Base-by-base conservation (phyloP, 1,140 invertebrate genomes). In the Drosophila kikkawai region DNA sequence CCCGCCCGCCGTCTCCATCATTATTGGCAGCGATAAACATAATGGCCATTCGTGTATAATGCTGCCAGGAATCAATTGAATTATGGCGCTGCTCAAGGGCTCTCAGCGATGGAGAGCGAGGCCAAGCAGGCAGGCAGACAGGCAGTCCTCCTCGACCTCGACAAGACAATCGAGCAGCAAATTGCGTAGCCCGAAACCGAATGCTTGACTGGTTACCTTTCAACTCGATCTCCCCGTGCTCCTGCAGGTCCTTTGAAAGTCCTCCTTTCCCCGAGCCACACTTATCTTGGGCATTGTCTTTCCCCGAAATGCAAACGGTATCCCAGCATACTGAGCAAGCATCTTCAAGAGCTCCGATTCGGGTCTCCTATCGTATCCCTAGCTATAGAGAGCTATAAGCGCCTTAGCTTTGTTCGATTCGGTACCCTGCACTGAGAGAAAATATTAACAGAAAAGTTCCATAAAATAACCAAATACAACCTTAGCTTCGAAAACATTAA, bases 151-250 rank as follows among this genome's bases (percentile, higher is more conserved):
- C 19, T 57, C 47, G 36, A 55, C 19, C 53, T 22, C 66, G 63
- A 59, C 67, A 80, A 88, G 76, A 88, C 84, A 88, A 88, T 88
- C 82, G 85, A 88, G 81, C 85, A 90, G 80, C 85, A 88, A 88
- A 88, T 88, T 90, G 85, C 82, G 81, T 90, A 79, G 80, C 85
- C 70, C 74, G 67, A 84, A 90, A 82, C 75, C 83, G 66, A 86
- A 86, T 86, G 75, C 68, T 68, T 60, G 65, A 78, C 63, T 63
- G 45, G 37, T 56, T 56, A 39, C 36, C 53, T 39, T 56, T 56
- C 53, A 26, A 39, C 51, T 69, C 37, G 39, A 44, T 17, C 41
- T 22, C 19, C 45, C 11, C 19, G 53, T n/a, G 29, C 42, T 45
- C 41, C 26, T 26, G 36, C 34, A 26, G 56, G 39, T 37, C 45